Percentiles rank a stretch among this genome's conserved stretches.
Conservation (phyloP, 2,888 invertebrate species). For the Polyploca ridens region DNA sequence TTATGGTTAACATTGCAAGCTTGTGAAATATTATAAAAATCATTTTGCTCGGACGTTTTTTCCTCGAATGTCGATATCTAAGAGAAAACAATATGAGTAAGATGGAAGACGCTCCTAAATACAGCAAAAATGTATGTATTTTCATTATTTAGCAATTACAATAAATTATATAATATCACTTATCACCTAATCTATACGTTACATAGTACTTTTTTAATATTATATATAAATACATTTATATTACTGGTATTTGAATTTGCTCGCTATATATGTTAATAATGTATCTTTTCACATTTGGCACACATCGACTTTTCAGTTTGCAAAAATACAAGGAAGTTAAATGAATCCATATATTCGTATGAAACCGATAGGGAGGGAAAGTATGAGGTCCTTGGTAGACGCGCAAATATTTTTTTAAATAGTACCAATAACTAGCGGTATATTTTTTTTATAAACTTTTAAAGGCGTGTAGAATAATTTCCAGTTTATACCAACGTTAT, state of each 20-base stretch:
- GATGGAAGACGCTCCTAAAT: constrained; percentile 84
- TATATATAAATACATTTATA: constrained; percentile 70
- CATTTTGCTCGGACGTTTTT: constrained; percentile 38
- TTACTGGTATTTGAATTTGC: constrained; percentile 70
- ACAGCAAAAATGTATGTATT: constrained; percentile 81
- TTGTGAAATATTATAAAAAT: constrained; percentile 1
- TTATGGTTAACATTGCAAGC: constrained; percentile 30
- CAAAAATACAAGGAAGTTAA: constrained; percentile 31
- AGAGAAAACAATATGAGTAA: constrained; percentile 75
- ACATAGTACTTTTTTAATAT: constrained; percentile 51
- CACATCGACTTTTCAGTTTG: constrained; percentile 51
- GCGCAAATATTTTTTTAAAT: neutral
- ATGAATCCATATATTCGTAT: constrained; percentile 22
- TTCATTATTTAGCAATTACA: constrained; percentile 69
- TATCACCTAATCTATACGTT: constrained; percentile 73
- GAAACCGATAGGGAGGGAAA: neutral
- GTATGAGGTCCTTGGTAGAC: neutral
- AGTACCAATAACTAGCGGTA: constrained; percentile 19
- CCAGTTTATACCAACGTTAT: constrained; percentile 15
- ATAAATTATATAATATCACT: constrained; percentile 75
- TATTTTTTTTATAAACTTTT: neutral
- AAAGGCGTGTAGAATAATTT: constrained; percentile 17
- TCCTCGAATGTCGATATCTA: constrained; percentile 59
- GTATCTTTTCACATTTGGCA: constrained; percentile 73
- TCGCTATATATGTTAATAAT: constrained; percentile 55